Percentiles rank a stretch among this genome's conserved stretches.
Conservation (phyloP, 2,888 invertebrate genomes). For the Yponomeuta evonymella region DNA sequence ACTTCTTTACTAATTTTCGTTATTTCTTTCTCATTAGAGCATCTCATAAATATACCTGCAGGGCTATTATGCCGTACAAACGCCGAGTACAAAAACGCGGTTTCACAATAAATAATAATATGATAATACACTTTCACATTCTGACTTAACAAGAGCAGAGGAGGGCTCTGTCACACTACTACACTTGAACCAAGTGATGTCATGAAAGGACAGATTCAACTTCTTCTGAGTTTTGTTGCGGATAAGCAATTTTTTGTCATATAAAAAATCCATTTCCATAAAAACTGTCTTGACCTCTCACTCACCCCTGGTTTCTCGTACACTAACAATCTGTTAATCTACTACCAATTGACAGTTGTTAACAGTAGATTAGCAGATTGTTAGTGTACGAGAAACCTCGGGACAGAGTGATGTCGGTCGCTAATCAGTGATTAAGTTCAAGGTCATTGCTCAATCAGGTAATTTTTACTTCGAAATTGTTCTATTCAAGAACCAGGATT, state of each 20-base stretch:
- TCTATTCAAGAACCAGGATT: too few species aligned
- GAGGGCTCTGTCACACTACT: constrained; percentile 32
- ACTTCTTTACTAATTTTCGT: not conserved
- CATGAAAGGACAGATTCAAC: not conserved
- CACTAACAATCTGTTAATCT: too few species aligned
- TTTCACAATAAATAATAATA: constrained; percentile 59
- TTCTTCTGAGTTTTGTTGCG: not conserved
- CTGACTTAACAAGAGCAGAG: constrained; percentile 51
- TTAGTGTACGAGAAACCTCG: too few species aligned
- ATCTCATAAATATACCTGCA: not conserved
- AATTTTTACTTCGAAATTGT: too few species aligned
- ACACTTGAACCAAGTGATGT: not conserved
- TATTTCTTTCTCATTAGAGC: not conserved
- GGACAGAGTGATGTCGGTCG: too few species aligned
- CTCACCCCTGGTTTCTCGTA: too few species aligned
- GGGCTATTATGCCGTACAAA: constrained; percentile 10
- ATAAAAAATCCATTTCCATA: too few species aligned
- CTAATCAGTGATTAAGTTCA: too few species aligned
- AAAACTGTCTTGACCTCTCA: too few species aligned
- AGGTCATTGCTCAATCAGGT: too few species aligned
- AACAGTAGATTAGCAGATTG: too few species aligned
- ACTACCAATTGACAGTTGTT: too few species aligned
- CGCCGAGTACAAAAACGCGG: constrained; percentile 21
- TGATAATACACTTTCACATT: constrained; percentile 59
- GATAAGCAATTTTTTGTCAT: not conserved